Evolutionary conservation across 2,113 vertebrate genomes (phyloP), one percentile per base, ranked within the genome.

Genomic region (Hemiprocne comata): DNA sequence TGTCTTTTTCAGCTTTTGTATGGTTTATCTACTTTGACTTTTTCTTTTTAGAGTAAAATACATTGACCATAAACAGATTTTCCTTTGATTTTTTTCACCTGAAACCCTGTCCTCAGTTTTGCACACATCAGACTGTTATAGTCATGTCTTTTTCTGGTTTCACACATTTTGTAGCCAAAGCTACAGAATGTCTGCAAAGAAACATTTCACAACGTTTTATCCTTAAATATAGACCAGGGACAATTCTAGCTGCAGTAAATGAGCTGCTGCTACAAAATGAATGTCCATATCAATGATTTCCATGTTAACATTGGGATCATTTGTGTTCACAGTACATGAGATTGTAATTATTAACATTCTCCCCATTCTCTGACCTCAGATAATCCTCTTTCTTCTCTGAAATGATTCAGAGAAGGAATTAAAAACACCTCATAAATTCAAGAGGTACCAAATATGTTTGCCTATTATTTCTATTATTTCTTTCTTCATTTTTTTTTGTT

Each of bases 291-390:
- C 67, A 74, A 87, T 67, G 21, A 76, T 69, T 77, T 84, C 34
- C 75, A 24, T 75, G 24, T 28, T 75, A 69, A 31, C 17, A 54
- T 5, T 36, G 23, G 40, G 10, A 50, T 81, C 34, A 87, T 77
- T 92, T 87, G 17, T 11, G 33, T 23, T 67, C 11, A 44, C 1
- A 38, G 9, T 40, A 15, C 73, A 61, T 48, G 54, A 73, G 44
- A 85, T 65, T 33, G 79, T 33, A 90, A 62, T 64, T 72, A 88
- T 83, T 84, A 73, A 74, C 11, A 48, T 57, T 89, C 25, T 82
- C 18, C 26, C 19, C 10, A 25, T 69, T 81, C 21, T 57, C 44
- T 85, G 61, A 64, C 34, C 44, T 94, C 42, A 74, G 46, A 62
- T 58, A 94, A 86, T 84, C 12, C 14, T 67, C 24, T 66, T 80